Evolutionary conservation across 2,113 vertebrate species (phyloP).

Genomic region (Chloroceryle aenea): DNA sequence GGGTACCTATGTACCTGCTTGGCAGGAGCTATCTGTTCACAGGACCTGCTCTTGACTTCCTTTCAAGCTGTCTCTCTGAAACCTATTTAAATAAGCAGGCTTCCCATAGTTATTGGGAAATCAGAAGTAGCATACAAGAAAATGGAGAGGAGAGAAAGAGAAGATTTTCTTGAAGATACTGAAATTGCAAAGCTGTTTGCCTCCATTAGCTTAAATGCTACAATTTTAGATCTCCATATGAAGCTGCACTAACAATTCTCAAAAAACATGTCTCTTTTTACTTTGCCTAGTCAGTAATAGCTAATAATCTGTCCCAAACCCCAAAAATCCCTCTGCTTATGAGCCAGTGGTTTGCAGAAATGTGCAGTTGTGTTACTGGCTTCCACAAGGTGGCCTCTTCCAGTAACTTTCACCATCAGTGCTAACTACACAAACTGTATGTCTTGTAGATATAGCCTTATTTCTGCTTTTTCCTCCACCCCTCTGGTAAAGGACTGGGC

Average conservation of each 20-base stretch:
- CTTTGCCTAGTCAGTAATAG: background rate
- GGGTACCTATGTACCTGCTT: too few relatives aligned
- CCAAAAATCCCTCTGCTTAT: background rate
- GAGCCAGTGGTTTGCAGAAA: background rate
- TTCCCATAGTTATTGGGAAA: background rate
- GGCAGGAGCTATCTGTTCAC: background rate
- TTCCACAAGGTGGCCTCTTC: constrained; percentile 63
- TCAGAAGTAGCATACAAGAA: background rate
- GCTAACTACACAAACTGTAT: background rate
- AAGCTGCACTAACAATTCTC: background rate
- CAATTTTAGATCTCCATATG: background rate
- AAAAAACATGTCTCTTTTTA: background rate
- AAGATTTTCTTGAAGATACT: background rate
- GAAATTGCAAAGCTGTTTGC: background rate
- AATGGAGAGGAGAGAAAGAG: background rate
- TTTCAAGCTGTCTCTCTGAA: background rate
- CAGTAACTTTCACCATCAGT: background rate
- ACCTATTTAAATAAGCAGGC: background rate
- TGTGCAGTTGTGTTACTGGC: background rate
- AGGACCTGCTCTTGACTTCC: background rate
- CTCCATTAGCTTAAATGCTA: background rate
- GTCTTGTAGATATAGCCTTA: background rate
- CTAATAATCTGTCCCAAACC: background rate
- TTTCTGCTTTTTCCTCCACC: background rate
- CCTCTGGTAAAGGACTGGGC: background rate